Base-by-base conservation (phyloP, 2,113 vertebrate genomes). In the Scatophagus argus region DNA sequence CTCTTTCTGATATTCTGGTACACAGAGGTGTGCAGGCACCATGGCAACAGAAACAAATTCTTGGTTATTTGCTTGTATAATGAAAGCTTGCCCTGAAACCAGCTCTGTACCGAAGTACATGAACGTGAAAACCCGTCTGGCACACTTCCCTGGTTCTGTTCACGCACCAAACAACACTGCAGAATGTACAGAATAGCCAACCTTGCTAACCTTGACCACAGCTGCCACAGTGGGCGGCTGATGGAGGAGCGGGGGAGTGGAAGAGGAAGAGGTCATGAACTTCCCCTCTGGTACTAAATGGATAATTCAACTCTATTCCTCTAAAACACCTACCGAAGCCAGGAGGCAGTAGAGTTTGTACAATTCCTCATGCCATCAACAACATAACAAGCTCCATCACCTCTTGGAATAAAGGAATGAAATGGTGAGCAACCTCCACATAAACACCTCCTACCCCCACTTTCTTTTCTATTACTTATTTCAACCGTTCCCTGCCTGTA, bases 281-380 rank as follows among this genome's bases (percentile, higher is more conserved):
- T 89, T 44, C 60, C 88, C 91, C 85, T 85, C 79, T 76, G 82
- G 87, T 89, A 86, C 63, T 92, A 92, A 93, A 93, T 83, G 88
- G 91, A 85, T 91, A 84, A 91, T 92, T 93, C 90, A 90, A 92
- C 86, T 92, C 84, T 73, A 81, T 89, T 83, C 81, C 87, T 77
- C 88, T 87, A 77, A 92, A 86, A 89, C 74, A 89, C 77, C 71
- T 69, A 82, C 77, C 6, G 36, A 52, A 88, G 89, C 84, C 66
- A 31, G 58, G 75, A 82, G 86, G 82, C 78, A 77, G 64, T 23
- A 5, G 65, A 83, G 83, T 88, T 88, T 88, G 73, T 84, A 81
- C 83, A 79, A 77, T 78, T 60, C 56, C 74, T 90, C 75, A 52
- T 68, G 78, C 83, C 72, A 86, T 83, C 81, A 87, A 87, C 82